Evolutionary conservation across 1,140 invertebrate species (phyloP), one percentile per base, ranked within the genome.

Genomic region (Pteromalus puparum): DNA sequence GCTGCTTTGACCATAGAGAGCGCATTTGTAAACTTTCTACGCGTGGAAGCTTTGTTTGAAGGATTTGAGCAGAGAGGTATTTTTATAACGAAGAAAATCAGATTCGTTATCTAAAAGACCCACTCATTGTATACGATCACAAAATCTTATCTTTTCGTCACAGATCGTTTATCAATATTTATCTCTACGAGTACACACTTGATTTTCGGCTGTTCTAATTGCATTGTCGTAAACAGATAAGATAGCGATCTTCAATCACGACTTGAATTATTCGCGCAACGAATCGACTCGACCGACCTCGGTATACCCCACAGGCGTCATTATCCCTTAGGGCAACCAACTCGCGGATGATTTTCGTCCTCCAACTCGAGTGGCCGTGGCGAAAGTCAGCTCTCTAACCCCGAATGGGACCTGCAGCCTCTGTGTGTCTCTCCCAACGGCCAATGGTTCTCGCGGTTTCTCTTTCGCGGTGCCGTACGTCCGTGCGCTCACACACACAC

Each of bases 381-480:
- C 24, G 26, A 82, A 65, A 75, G 46, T 82, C 18, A 75, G 70
- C 30, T 61, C 30, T 61, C 65, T 72, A 48, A 74, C 34, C 18
- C 30, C 26, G 26, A 83, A 72, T 12, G n/a, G 24, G 65, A 68
- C 73, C 34, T 61, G 72, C 53, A 21, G 21, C 38, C 0, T 61
- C 18, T n/a, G 53, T n/a, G 6, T 61, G 0, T 48, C 53, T 80
- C 67, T 42, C 86, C 85, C 73, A 88, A 81, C 80, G 87, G 82
- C 75, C 87, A 87, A 87, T 81, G 86, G 85, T 85, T 88, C 87
- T 89, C 87, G 87, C 77, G 83, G 84, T 89, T 88, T 87, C 82
- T 74, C 83, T 84, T 85, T 80, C 79, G 61, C 48, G 74, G 48
- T 84, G 84, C 53, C 79, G 65, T 70, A 30, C 72, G 65, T 70